Base-by-base conservation (phyloP, 2,797 vertebrate genomes). In the Nannoperca australis region DNA sequence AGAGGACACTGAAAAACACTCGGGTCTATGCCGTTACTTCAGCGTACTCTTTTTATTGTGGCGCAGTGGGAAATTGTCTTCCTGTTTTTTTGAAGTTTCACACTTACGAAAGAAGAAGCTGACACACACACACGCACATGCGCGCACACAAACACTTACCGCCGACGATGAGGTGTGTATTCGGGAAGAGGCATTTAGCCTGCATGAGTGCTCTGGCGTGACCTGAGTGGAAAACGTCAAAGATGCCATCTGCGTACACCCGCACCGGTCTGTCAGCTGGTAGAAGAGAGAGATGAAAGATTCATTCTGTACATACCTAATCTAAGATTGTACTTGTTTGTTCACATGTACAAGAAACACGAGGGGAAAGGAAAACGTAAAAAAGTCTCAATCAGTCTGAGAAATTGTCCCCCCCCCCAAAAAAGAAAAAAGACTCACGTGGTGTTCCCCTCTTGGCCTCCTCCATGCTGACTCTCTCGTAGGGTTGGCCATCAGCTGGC, bases 131-230 rank as follows among this genome's bases (percentile, higher is more conserved):
- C 78, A 27, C 27, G 14, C 17, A 9, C 8, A 51, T n/a, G 27
- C 10, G 51, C 47, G 58, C 34, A 34, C 27, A 64, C 8, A 49
- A 24, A 32, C 10, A 54, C 78, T 79, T 93, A 99, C 98, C 97
- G 91, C 98, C 98, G 0, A 99, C 98, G 55, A 99, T 99, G 87
- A 99, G 97, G 91, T 99, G 97, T 32, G 98, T 99, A 82, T 99
- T 99, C 69, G 98, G 98, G 85, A 99, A 99, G 82, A 99, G 97
- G 83, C 95, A 95, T 94, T 99, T 99, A 0, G 98, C 98, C 93
- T 99, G 98, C 98, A 99, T 99, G 88, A 99, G 95, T 51, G 98
- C 98, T 54, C 98, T 96, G 82, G 98, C 98, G 15, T 99, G 98
- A 85, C 98, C 98, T 7, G 98, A 99, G 90, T 99, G 98, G 91